Conservation (phyloP, 2,113 vertebrate species). For the Rattus rattus region DNA sequence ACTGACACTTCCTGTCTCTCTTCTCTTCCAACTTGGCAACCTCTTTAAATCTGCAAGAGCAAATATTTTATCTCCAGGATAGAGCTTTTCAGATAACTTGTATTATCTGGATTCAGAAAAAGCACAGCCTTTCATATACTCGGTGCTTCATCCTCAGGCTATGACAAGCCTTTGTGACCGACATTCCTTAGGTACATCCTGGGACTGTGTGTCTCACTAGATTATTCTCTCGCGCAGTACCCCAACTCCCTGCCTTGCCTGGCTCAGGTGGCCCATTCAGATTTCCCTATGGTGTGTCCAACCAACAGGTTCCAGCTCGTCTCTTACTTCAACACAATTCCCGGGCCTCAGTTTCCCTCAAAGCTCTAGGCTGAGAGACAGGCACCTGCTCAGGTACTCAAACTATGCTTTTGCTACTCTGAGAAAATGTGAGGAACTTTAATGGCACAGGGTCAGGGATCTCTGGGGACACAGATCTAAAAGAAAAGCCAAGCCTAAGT, state of each 20-base stretch:
- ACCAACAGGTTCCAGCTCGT: not conserved
- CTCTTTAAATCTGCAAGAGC: not conserved
- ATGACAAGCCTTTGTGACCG: not conserved
- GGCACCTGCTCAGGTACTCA: not conserved
- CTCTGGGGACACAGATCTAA: not conserved
- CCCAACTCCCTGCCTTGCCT: not conserved
- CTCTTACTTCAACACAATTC: not conserved
- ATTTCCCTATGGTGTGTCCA: not conserved
- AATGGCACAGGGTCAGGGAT: not conserved
- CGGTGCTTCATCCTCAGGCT: not conserved
- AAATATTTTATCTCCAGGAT: not conserved
- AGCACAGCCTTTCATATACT: not conserved
- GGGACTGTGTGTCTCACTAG: not conserved
- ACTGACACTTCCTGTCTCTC: too few species aligned
- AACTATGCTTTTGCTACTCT: not conserved
- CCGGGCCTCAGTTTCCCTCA: slow-evolving; percentile 16
- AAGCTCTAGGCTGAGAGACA: not conserved
- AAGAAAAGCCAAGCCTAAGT: not conserved
- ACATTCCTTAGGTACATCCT: not conserved
- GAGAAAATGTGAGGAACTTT: not conserved
- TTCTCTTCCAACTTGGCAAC: not conserved
- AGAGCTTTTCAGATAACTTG: not conserved
- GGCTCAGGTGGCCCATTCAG: not conserved
- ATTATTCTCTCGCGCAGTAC: not conserved
- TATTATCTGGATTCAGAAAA: not conserved